Base-by-base conservation (phyloP, 64 coral and sea anemone species). In the Pachyseris speciosa region DNA sequence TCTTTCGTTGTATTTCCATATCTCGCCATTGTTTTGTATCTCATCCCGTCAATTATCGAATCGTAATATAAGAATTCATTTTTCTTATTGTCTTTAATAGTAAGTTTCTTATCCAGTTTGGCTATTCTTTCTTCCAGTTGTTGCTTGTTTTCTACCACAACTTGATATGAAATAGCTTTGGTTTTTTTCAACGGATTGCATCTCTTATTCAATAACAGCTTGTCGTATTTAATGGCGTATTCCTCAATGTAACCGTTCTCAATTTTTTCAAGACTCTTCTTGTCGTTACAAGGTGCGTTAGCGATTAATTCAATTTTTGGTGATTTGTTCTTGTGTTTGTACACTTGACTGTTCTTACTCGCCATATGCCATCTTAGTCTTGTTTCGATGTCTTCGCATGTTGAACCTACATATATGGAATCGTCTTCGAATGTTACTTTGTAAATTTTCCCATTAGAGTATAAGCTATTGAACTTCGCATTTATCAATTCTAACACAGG, bases 231-330 rank as follows among this genome's bases (percentile, higher is more conserved):
- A 11, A 67, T 64, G 13, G 63, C 75, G 70, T 90, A 69, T 26
- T 80, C 74, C 52, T 90, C 2, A 32, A 90, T 90, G 11, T 90
- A 90, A 16, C 75, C 37, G 24, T 68, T 81, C 67, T 90, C 75
- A 26, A 81, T 75, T 1, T 52, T 81, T 53, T 90, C 75, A 0
- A 90, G 22, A 41, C 1, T 33, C 17, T 57, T 90, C 33, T 90
- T 90, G n/a, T 90, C 88, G 0, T 51, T 81, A 57, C 74, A 67
- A 5, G 88, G 88, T 2, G 61, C 60, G 10, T 80, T 69, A 0
- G 50, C 22, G 7, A 90, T 68, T 19, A 81, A 22, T 57, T 90
- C 29, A 47, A 68, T 90, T 37, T 36, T 80, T 39, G 87, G 72
- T 0, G 28, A 45, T 1, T 78, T 34, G 0, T 90, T 15, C 4